Evolutionary conservation across 2,797 vertebrate species (phyloP).

Genomic region (Channallabes apus): DNA sequence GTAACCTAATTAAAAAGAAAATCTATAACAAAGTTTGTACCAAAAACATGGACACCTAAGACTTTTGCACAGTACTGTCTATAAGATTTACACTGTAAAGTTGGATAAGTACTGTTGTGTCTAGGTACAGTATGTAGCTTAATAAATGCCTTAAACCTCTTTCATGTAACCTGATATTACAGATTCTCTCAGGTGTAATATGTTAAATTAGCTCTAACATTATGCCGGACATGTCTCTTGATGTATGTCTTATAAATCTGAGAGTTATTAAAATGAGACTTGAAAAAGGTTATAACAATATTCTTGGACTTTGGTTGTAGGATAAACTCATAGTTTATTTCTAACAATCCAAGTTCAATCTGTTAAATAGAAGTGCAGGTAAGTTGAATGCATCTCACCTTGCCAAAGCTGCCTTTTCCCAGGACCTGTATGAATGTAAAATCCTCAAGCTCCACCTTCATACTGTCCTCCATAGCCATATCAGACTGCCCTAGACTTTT

Average conservation of each 20-base stretch:
- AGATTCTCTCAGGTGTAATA: not conserved
- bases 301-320: not conserved
- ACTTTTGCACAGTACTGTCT: no score
- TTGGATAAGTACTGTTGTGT: not conserved
- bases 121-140: not conserved
- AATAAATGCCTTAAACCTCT: not conserved
- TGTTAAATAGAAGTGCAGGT: not conserved
- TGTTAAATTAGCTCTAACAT: not conserved
- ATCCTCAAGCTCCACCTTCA: slow-evolving; percentile 79
- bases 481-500: slow-evolving; percentile 22
- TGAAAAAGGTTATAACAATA: not conserved
- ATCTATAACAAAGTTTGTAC: no score
- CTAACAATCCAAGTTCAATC: not conserved
- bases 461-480: slow-evolving; percentile 29
- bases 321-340: not conserved
- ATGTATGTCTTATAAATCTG: not conserved
- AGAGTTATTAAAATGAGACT: not conserved
- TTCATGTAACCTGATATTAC: not conserved
- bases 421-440: slow-evolving; percentile 92
- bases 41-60: no score
- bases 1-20: no score
- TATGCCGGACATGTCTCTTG: not conserved
- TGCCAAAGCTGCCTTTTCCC: slow-evolving; percentile 97
- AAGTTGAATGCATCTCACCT: slow-evolving; percentile 74
- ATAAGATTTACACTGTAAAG: no score